Conservation (phyloP, 2,113 vertebrate genomes). For the Gymnorhina tibicen region DNA sequence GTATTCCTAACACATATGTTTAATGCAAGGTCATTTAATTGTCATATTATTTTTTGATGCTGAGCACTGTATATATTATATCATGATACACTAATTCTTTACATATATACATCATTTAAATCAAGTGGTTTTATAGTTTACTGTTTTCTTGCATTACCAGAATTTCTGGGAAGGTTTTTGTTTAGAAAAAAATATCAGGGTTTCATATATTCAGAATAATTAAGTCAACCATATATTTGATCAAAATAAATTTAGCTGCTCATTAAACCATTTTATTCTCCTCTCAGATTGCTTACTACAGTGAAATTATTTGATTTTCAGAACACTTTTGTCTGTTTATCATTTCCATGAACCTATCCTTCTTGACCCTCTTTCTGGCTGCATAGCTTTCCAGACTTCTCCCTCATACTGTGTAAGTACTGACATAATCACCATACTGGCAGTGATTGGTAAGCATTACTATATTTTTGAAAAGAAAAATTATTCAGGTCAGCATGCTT, state of each 20-base stretch:
- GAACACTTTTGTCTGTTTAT: background rate
- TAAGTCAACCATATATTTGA: background rate
- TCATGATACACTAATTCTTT: background rate
- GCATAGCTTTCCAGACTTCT: background rate
- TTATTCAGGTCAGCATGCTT: background rate
- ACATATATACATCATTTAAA: background rate
- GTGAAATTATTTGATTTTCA: background rate
- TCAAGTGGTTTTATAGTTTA: background rate
- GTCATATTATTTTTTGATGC: background rate
- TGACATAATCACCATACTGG: background rate
- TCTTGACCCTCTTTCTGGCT: background rate
- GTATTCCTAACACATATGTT: background rate
- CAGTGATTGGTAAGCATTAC: background rate
- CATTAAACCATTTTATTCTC: background rate
- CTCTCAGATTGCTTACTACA: background rate
- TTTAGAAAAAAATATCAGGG: background rate
- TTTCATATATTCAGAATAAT: background rate
- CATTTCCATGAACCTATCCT: background rate
- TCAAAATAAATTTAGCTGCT: background rate
- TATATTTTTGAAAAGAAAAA: background rate
- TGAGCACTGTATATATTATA: background rate
- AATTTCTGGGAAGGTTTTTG: background rate
- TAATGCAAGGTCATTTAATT: background rate
- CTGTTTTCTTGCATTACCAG: background rate
- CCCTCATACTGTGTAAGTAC: background rate